Conservation (phyloP, 2,888 invertebrate species). For the Prenolepis imparis region DNA sequence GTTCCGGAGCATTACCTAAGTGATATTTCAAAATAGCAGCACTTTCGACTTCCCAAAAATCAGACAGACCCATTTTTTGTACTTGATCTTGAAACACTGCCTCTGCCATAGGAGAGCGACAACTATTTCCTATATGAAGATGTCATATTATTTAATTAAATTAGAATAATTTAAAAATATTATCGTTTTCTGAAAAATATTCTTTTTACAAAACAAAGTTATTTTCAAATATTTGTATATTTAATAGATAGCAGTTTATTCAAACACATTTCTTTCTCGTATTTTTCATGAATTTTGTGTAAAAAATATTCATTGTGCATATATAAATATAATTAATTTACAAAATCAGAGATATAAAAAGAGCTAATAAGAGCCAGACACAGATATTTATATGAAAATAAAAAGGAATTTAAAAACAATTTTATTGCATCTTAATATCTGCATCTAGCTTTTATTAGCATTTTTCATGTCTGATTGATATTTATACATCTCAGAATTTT, state of each 20-base stretch:
- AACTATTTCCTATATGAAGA: slow-evolving; percentile 74
- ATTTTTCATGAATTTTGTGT: neutral
- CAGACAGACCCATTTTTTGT: slow-evolving; percentile 88
- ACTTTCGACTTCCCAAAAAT: slow-evolving; percentile 95
- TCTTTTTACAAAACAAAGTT: too few relatives aligned
- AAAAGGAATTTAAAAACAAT: too few relatives aligned
- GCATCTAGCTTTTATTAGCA: too few relatives aligned
- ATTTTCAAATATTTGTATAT: too few relatives aligned
- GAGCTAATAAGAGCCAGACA: too few relatives aligned
- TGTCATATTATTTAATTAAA: neutral
- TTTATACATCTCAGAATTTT: too few relatives aligned
- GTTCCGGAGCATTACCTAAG: slow-evolving; percentile 93
- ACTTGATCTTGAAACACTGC: slow-evolving; percentile 94
- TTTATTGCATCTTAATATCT: too few relatives aligned
- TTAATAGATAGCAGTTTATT: neutral
- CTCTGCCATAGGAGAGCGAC: slow-evolving; percentile 97
- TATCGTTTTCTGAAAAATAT: neutral
- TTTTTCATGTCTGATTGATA: too few relatives aligned
- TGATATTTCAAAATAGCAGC: slow-evolving; percentile 96
- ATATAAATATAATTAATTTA: too few relatives aligned
- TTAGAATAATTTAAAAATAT: neutral
- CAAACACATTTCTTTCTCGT: neutral
- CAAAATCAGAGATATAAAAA: too few relatives aligned
- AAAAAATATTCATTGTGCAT: too few relatives aligned
- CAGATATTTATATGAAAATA: too few relatives aligned